Base-by-base conservation (phyloP, 1,140 invertebrate species). In the Brachionus sp. region DNA sequence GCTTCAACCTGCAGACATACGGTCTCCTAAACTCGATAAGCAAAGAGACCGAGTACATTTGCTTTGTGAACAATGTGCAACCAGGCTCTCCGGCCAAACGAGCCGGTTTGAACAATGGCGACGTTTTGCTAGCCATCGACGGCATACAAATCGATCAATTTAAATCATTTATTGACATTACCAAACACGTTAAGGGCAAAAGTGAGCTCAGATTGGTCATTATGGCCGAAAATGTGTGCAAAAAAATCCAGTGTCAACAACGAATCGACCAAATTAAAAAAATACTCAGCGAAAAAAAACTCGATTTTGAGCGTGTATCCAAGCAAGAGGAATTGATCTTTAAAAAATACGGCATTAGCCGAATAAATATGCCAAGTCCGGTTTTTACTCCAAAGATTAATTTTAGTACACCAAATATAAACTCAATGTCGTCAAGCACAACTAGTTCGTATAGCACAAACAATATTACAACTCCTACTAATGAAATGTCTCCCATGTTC, bases 11-110 rank as follows among this genome's bases (percentile, higher is more conserved):
- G 10, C 75, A 77, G 9, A 80, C 77, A 12, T 80, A 80, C 37
- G 77, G 77, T 2, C 77, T 80, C 7, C 39, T 80, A 10, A 80
- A 80, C 37, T 80, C 77, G 6, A 37, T 62, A 1, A 80, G 46
- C 23, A 66, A 66, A 39, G 50, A 66, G 0, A 80, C 77, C 23
- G 77, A 80, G 33, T 66, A 62, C 33, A 80, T 80, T 35, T 80
- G 77, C 57, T 80, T 80, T 66, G 62, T 80, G 29, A 80, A 80
- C 39, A 80, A 66, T 62, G 77, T 80, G 9, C 50, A 80, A 29
- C 6, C 50, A 4, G 12, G 39, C 33, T 80, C 77, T 5, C 35
- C 62, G 25, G 77, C 77, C 3, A 80, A 80, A 42, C 19, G 50
- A 19, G 77, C 77, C 50, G 77, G 77, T n/a, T 9, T 80, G 19